Evolutionary conservation across 2,113 vertebrate genomes (phyloP).

Genomic region (Zapornia atra): DNA sequence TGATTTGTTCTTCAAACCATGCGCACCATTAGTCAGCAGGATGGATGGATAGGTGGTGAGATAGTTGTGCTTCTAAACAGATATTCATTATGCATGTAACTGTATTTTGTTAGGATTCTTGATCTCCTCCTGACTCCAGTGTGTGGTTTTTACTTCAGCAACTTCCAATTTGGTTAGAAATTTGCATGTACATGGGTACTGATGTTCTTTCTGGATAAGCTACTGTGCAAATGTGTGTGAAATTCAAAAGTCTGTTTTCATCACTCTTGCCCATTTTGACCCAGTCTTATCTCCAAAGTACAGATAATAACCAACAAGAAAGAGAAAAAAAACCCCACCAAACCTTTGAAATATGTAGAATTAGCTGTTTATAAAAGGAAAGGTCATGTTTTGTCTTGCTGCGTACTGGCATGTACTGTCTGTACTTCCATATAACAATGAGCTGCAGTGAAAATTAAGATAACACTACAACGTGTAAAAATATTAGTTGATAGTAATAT

Average conservation of each 20-base stretch:
- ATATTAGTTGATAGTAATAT: neutral
- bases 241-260: neutral
- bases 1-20: constrained; percentile 17
- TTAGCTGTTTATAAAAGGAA: constrained; percentile 12
- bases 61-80: constrained; percentile 25
- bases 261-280: neutral
- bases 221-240: neutral
- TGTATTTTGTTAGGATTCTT: neutral
- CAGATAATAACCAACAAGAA: constrained; percentile 14
- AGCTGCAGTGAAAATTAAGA: constrained; percentile 38
- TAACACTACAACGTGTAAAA: neutral
- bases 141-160: neutral
- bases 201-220: neutral
- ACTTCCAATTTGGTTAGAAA: neutral
- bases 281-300: constrained; percentile 12
- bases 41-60: constrained; percentile 36
- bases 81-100: constrained; percentile 1
- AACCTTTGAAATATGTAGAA: neutral
- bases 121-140: neutral
- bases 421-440: neutral
- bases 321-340: neutral
- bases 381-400: neutral
- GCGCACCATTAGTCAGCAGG: constrained; percentile 14
- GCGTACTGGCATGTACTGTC: neutral
- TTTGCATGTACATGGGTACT: neutral